Percentiles rank a stretch among this genome's conserved stretches.
phyloP scores from a whole-genome alignment of 2,113 vertebrate genomes.

The Tragelaphus strepsiceros region DNA sequence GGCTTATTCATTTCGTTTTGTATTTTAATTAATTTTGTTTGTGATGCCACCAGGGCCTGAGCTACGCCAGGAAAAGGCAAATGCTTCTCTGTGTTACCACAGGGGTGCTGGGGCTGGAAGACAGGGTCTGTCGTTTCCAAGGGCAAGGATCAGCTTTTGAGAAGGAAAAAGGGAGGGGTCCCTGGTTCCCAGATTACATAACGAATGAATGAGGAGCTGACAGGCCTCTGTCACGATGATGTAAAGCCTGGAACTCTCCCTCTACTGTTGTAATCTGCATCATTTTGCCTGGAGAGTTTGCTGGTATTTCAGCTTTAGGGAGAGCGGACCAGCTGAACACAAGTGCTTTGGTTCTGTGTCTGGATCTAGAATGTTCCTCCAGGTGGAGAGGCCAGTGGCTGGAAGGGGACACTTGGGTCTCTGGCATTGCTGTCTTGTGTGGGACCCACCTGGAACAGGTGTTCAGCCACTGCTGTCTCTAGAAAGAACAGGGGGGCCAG shows the following conservation, averaged over 20 bases:
- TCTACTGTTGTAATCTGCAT: rapidly evolving
- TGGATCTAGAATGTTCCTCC: background rate
- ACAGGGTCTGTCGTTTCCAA: background rate
- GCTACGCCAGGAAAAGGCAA: background rate
- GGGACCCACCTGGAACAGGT: background rate
- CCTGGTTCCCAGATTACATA: background rate
- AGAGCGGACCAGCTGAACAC: rapidly evolving
- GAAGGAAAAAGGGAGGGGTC: background rate
- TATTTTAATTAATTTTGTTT: background rate
- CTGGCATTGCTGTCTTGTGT: background rate
- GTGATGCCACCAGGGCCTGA: background rate
- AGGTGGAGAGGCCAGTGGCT: background rate
- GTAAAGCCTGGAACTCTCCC: background rate
- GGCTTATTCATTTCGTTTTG: background rate
- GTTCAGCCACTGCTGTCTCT: background rate
- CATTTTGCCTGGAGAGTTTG: too few species aligned
- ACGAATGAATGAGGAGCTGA: background rate
- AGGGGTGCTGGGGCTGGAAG: background rate
- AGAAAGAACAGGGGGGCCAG: background rate
- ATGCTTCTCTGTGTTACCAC: background rate
- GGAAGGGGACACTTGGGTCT: rapidly evolving
- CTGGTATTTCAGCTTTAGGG: background rate
- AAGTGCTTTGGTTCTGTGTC: background rate
- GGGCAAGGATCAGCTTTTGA: background rate
- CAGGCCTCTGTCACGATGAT: rapidly evolving